These are phyloP conservation scores for Sander lucioperca DNA, from an alignment of 2,113 vertebrate genomes.

Conservation along the genomic window DNA sequence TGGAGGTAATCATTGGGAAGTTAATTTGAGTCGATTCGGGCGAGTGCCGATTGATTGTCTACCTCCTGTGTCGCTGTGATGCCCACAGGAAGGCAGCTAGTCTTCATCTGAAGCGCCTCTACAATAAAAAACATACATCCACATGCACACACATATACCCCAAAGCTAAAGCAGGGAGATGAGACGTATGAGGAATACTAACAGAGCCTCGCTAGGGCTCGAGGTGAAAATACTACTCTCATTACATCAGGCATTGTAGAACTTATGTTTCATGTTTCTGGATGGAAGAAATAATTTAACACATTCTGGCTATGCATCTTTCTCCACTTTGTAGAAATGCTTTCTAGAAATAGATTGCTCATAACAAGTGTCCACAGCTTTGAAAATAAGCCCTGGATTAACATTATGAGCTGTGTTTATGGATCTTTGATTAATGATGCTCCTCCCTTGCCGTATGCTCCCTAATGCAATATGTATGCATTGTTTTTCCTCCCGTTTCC, in stretches of 20 bases:
- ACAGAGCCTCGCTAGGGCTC: conserved; percentile 3
- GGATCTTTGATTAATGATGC: conserved; percentile 77
- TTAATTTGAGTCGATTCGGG: conserved; percentile 60
- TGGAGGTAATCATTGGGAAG: conserved; percentile 68
- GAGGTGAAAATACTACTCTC: conserved; percentile 46
- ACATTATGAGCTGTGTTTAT: conserved; percentile 64
- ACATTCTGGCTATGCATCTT: conserved; percentile 26
- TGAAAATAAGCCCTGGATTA: conserved; percentile 57
- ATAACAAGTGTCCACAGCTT: conserved; percentile 56
- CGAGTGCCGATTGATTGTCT: conserved; percentile 63
- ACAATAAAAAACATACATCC: conserved; percentile 35
- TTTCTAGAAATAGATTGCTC: conserved; percentile 39
- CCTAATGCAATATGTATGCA: conserved; percentile 80
- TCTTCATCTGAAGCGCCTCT: conserved; percentile 39
- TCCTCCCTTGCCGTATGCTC: conserved; percentile 61
- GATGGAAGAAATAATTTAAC: conserved; percentile 37
- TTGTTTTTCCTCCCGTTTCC: conserved; percentile 73
- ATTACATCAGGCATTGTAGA: conserved; percentile 26
- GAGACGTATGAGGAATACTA: conserved; percentile 56
- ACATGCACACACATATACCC: conserved; percentile 4
- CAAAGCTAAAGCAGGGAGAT: conserved; percentile 29
- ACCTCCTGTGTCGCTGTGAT: conserved; percentile 45
- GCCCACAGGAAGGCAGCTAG: conserved; percentile 47
- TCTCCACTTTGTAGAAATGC: conserved; percentile 40
- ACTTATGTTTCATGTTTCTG: conserved; percentile 26